Evolutionary conservation across 1,140 invertebrate species (phyloP).

Genomic region (Ips nitidus): DNA sequence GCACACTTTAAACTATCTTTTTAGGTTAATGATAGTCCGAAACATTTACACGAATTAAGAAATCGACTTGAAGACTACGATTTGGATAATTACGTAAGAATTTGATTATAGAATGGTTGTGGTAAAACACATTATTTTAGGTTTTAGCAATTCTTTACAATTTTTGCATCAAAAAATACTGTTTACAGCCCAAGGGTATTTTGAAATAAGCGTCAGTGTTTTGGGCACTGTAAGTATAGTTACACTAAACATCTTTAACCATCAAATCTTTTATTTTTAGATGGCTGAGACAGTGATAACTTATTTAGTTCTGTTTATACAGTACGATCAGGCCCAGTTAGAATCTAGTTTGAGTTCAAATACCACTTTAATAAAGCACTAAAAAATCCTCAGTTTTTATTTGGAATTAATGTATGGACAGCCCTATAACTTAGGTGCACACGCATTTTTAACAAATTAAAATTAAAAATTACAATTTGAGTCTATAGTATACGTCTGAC

Average conservation of each 20-base stretch:
- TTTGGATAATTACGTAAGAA: neutral
- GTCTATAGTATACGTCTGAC: too few species aligned
- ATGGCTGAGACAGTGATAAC: neutral
- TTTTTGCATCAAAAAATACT: conserved; percentile 10
- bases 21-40: conserved; percentile 2
- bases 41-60: neutral
- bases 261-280: neutral
- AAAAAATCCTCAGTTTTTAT: too few species aligned
- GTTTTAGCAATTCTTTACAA: conserved; percentile 5
- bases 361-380: too few species aligned
- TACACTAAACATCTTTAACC: neutral
- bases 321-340: neutral
- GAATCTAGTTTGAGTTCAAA: too few species aligned
- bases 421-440: too few species aligned
- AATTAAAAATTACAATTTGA: too few species aligned
- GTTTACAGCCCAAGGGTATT: conserved; percentile 12
- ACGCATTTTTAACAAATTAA: too few species aligned
- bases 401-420: too few species aligned
- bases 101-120: neutral
- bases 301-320: conserved; percentile 13
- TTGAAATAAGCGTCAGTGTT: conserved; percentile 1
- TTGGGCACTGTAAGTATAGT: conserved; percentile 3
- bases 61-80: neutral
- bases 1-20: neutral
- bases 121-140: neutral